Percentiles rank a stretch among this genome's conserved stretches.
These are phyloP conservation scores for Atta cephalotes DNA, from an alignment of 1,140 invertebrate genomes.

Conservation along the genomic window DNA sequence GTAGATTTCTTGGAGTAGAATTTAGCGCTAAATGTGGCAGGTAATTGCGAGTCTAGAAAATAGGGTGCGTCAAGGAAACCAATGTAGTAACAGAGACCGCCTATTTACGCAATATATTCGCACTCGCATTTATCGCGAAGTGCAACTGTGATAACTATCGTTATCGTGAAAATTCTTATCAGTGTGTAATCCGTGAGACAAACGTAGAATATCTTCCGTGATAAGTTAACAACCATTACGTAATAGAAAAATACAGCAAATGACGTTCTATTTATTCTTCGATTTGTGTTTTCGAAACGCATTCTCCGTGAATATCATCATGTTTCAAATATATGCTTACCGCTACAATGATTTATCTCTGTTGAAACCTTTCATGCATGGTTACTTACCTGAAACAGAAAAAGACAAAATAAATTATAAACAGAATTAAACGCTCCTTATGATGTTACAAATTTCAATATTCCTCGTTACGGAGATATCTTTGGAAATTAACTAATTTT, in stretches of 20 bases:
- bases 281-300: neutral
- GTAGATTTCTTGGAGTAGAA: neutral
- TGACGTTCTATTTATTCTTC: neutral
- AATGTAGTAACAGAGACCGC: neutral
- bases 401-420: slow-evolving; percentile 22
- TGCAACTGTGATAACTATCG: neutral
- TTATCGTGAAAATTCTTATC: slow-evolving; percentile 33
- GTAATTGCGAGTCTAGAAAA: slow-evolving; percentile 2
- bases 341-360: neutral
- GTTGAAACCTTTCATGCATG: neutral
- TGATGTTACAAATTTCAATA: neutral
- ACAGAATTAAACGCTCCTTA: neutral
- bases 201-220: neutral
- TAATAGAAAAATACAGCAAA: slow-evolving; percentile 12
- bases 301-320: neutral
- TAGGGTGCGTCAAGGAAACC: slow-evolving; percentile 20
- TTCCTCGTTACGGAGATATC: neutral
- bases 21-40: slow-evolving; percentile 1
- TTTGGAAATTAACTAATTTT: slow-evolving; percentile 16
- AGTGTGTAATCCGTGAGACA: neutral
- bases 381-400: slow-evolving; percentile 65
- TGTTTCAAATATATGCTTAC: slow-evolving; percentile 8
- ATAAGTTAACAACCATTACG: neutral
- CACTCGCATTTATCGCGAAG: slow-evolving; percentile 44
- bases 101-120: slow-evolving; percentile 30